These are phyloP conservation scores for Chondrilla cf. caribensis DNA, from an alignment of 37 sponge, comb jelly and placozoan species.

Conservation along the genomic window DNA sequence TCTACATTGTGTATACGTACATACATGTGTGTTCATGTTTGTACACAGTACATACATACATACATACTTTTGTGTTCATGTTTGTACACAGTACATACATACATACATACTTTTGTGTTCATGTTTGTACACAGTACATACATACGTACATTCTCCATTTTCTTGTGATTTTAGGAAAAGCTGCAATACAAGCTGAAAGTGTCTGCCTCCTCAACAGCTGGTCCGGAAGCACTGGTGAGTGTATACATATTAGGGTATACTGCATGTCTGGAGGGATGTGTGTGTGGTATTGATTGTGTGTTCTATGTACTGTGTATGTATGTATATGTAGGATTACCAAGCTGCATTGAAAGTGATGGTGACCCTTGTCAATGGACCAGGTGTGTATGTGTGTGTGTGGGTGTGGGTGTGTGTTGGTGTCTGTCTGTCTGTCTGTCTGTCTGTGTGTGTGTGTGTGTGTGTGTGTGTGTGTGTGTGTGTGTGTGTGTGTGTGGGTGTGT, in stretches of 20 bases:
- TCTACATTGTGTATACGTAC: too few relatives aligned
- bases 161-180: too few relatives aligned
- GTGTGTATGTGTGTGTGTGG: slow-evolving; percentile 13
- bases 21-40: too few relatives aligned
- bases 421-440: not conserved
- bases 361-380: slow-evolving; percentile 79
- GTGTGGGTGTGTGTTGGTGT: not conserved
- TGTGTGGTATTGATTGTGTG: not conserved
- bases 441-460: too few relatives aligned
- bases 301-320: not conserved
- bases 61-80: not conserved
- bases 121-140: not conserved
- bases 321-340: slow-evolving; percentile 62
- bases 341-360: slow-evolving; percentile 67
- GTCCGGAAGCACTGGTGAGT: too few relatives aligned
- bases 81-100: not conserved
- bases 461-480: not conserved
- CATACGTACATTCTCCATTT: not conserved
- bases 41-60: too few relatives aligned
- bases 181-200: too few relatives aligned
- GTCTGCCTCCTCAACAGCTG: too few relatives aligned
- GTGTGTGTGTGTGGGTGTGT: not conserved
- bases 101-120: not conserved
- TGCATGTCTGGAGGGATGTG: not conserved
- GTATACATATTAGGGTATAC: not conserved